Percentiles rank a stretch among this genome's conserved stretches.
These are phyloP conservation scores for Rhysida immarginata DNA, from an alignment of 1,140 invertebrate genomes.

Conservation along the genomic window DNA sequence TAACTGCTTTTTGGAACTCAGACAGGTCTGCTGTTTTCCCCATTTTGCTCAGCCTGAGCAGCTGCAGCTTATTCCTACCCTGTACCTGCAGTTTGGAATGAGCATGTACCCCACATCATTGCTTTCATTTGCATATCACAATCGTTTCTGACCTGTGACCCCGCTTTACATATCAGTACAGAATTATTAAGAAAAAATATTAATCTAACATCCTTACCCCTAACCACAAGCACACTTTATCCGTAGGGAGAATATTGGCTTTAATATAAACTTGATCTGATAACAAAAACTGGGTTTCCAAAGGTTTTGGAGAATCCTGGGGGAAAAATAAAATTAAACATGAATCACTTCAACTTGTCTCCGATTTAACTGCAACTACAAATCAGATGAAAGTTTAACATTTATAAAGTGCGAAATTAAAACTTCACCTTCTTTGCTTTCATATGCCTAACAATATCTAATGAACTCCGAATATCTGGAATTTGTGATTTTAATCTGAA, in stretches of 20 bases:
- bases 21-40: too few relatives aligned
- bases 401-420: conserved; percentile 21
- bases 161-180: too few relatives aligned
- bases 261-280: conserved; percentile 93
- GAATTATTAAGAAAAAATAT: too few relatives aligned
- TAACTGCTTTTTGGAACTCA: too few relatives aligned
- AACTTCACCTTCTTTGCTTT: conserved; percentile 54
- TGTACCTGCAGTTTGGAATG: too few relatives aligned
- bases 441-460: conserved; percentile 83
- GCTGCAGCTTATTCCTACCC: too few relatives aligned
- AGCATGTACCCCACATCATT: too few relatives aligned
- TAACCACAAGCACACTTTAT: conserved; percentile 93
- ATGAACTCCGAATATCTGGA: conserved; percentile 76
- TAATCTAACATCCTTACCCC: too few relatives aligned
- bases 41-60: too few relatives aligned
- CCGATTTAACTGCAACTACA: too few relatives aligned
- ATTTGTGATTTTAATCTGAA: conserved; percentile 64
- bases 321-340: conserved; percentile 10
- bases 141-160: too few relatives aligned
- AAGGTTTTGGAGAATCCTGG: conserved; percentile 34
- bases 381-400: background rate
- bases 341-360: background rate
- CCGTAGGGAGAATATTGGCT: conserved; percentile 67
- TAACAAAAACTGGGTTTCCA: conserved; percentile 81
- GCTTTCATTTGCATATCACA: too few relatives aligned